A percentile compares a stretch with the other conserved stretches of the same genome.
Evolutionary conservation across 1,140 invertebrate species (phyloP).

Genomic region (Solenopsis invicta): DNA sequence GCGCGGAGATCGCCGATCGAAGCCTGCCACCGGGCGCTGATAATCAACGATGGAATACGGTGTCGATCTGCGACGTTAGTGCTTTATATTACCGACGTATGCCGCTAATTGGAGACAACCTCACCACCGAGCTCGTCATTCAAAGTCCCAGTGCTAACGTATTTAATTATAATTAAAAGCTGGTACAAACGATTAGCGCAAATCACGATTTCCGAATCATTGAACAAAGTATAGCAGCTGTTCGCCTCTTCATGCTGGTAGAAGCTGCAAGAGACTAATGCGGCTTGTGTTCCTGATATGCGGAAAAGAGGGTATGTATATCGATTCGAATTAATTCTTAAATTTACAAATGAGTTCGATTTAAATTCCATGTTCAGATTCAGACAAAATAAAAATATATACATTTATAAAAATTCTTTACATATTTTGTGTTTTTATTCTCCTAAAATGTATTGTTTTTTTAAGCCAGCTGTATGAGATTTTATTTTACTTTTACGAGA

Average conservation of each 20-base stretch:
- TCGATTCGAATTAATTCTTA: conserved; percentile 9
- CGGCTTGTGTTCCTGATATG: not conserved
- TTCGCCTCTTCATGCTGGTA: not conserved
- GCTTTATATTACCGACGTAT: conserved; percentile 58
- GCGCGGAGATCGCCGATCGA: conserved; percentile 30
- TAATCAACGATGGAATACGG: conserved; percentile 62
- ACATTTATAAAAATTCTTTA: not conserved
- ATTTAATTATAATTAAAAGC: conserved; percentile 56
- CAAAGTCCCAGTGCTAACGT: not conserved
- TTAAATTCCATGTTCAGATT: not conserved
- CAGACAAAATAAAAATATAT: not conserved
- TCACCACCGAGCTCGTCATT: conserved; percentile 27
- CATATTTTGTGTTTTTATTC: not conserved
- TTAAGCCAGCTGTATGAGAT: not conserved
- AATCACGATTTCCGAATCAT: conserved; percentile 30
- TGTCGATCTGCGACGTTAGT: conserved; percentile 60
- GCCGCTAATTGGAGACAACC: conserved; percentile 59
- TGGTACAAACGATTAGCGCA: conserved; percentile 49
- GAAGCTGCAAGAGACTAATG: not conserved
- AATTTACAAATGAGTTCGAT: not conserved
- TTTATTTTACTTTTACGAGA: too few relatives aligned
- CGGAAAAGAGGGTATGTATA: not conserved
- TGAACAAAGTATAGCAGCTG: conserved; percentile 24
- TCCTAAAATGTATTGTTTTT: not conserved
- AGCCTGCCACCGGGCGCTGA: conserved; percentile 23